Percentiles rank a stretch among this genome's conserved stretches.
Evolutionary conservation across 2,888 invertebrate species (phyloP).

Genomic region (Drosophila prostipennis): DNA sequence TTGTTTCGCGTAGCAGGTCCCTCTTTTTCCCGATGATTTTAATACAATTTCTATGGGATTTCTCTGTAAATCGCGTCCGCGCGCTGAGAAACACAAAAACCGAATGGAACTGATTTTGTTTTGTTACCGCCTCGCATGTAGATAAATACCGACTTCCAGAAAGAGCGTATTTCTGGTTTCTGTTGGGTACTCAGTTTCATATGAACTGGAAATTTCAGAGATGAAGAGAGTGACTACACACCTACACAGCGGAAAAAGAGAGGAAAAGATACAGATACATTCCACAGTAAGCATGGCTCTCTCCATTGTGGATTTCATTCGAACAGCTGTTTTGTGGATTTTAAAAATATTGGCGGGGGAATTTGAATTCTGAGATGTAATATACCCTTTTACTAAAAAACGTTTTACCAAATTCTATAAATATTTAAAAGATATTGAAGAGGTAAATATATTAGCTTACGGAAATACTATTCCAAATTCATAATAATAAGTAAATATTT

Average conservation of each 20-base stretch:
- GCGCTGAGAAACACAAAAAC: slow-evolving; percentile 74
- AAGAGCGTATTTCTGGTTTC: slow-evolving; percentile 21
- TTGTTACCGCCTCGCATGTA: slow-evolving; percentile 49
- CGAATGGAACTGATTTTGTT: slow-evolving; percentile 69
- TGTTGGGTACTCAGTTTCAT: no score
- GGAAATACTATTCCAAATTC: no score
- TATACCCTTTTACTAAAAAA: no score
- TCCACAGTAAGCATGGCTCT: background rate
- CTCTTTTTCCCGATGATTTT: slow-evolving; percentile 11
- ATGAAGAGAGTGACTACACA: slow-evolving; percentile 16
- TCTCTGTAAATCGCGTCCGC: slow-evolving; percentile 70
- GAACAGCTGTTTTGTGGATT: slow-evolving; percentile 50
- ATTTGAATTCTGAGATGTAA: no score
- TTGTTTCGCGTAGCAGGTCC: background rate
- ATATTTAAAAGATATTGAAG: no score
- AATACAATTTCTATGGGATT: slow-evolving; percentile 1
- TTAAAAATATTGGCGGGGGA: slow-evolving; percentile 25
- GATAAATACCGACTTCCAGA: slow-evolving; percentile 54
- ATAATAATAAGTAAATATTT: no score
- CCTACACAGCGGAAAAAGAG: slow-evolving; percentile 11
- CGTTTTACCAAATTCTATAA: no score
- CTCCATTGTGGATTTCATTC: slow-evolving; percentile 25
- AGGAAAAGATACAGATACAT: background rate
- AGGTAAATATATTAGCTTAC: no score
- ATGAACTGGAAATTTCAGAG: slow-evolving; percentile 11